phyloP scores from a whole-genome alignment of 1,140 invertebrate genomes.

The Heterodera schachtii region DNA sequence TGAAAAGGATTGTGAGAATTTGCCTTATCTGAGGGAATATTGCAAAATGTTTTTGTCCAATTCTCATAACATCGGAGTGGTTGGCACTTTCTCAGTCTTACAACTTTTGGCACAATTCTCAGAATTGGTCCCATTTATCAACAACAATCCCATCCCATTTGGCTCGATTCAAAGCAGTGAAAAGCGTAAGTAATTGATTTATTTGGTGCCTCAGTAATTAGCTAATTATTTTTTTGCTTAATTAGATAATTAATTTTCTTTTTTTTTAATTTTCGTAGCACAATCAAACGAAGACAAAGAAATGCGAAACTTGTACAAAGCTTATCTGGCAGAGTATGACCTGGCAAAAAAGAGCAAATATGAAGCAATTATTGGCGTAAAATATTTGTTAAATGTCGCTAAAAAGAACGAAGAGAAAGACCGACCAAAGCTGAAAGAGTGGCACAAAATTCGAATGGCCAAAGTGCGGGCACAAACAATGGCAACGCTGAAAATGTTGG shows the following conservation, averaged over 20 bases:
- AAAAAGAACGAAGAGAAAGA: background rate
- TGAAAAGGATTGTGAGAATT: background rate
- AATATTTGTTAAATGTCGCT: background rate
- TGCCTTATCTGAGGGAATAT: background rate
- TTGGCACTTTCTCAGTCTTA: background rate
- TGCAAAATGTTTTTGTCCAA: too few relatives aligned
- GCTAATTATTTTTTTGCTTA: too few relatives aligned
- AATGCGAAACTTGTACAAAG: background rate
- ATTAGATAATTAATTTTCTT: too few relatives aligned
- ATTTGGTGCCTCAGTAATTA: too few relatives aligned
- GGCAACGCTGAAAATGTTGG: background rate
- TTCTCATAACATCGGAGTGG: background rate
- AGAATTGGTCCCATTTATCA: background rate
- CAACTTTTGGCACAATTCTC: background rate
- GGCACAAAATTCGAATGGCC: background rate
- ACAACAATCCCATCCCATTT: background rate
- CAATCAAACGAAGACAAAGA: background rate
- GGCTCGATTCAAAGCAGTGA: too few relatives aligned
- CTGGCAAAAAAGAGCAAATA: background rate
- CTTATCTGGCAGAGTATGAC: background rate
- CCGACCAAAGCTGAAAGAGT: too few relatives aligned
- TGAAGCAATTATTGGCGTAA: background rate
- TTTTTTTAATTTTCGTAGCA: background rate
- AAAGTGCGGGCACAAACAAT: background rate
- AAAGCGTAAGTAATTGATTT: too few relatives aligned